phyloP scores from a whole-genome alignment of 1,140 invertebrate species.

The Euura saliciscinereae region DNA sequence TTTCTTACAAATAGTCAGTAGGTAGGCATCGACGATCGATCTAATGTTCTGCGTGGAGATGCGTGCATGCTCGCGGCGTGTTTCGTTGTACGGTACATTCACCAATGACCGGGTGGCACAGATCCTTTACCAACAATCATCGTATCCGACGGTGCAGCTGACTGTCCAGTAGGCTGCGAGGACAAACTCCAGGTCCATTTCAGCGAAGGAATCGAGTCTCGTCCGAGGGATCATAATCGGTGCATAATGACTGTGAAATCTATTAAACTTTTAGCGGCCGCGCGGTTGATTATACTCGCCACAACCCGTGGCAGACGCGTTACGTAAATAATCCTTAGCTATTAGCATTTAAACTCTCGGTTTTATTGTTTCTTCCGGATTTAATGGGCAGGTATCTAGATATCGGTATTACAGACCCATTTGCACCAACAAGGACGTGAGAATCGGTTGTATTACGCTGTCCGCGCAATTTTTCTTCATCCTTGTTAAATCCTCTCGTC shows the following conservation, averaged over 20 bases:
- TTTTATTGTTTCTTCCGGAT: too few relatives aligned
- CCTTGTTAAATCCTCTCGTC: not conserved
- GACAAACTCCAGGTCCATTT: not conserved
- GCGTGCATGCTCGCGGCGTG: not conserved
- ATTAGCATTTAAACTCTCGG: too few relatives aligned
- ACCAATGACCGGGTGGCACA: slow-evolving; percentile 61
- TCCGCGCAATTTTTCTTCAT: not conserved
- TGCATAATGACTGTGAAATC: not conserved
- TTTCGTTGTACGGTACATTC: slow-evolving; percentile 51
- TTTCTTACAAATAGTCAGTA: too few relatives aligned
- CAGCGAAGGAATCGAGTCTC: not conserved
- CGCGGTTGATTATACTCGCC: too few relatives aligned
- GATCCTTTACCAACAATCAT: slow-evolving; percentile 46
- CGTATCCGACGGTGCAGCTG: slow-evolving; percentile 22
- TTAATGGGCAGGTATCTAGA: too few relatives aligned
- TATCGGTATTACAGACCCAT: too few relatives aligned
- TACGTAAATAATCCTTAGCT: too few relatives aligned
- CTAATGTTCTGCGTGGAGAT: too few relatives aligned
- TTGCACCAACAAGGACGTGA: not conserved
- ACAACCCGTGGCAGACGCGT: too few relatives aligned
- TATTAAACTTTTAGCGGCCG: not conserved
- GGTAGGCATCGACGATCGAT: too few relatives aligned
- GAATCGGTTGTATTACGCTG: not conserved
- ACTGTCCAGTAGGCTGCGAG: slow-evolving; percentile 2
- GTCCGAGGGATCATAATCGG: not conserved